These are phyloP conservation scores for Criorhina ranunculi DNA, from an alignment of 2,888 invertebrate genomes.

Conservation along the genomic window DNA sequence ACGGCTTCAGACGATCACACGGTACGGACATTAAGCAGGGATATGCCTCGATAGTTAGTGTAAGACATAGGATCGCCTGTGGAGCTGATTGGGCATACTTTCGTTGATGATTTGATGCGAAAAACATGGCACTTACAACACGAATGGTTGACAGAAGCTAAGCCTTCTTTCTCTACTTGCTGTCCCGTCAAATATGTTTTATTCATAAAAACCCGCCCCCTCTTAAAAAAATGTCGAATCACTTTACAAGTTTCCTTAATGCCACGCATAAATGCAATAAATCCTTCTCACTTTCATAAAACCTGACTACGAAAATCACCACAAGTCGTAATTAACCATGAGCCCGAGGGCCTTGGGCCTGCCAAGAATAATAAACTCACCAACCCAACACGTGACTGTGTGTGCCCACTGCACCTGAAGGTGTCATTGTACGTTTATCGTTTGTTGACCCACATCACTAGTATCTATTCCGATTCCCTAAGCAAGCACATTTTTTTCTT, in stretches of 20 bases:
- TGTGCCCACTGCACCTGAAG: slow-evolving; percentile 31
- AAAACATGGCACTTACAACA: too few relatives aligned
- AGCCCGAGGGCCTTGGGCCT: slow-evolving; percentile 51
- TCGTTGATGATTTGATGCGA: too few relatives aligned
- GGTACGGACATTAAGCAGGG: too few relatives aligned
- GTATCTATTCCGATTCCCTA: background rate
- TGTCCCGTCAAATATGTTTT: too few relatives aligned
- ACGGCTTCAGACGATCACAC: too few relatives aligned
- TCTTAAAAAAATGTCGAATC: background rate
- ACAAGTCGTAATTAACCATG: slow-evolving; percentile 65
- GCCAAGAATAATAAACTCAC: slow-evolving; percentile 59
- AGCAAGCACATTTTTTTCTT: slow-evolving; percentile 67
- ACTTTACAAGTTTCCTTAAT: slow-evolving; percentile 44
- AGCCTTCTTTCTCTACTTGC: too few relatives aligned
- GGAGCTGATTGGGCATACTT: too few relatives aligned
- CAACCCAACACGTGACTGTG: background rate
- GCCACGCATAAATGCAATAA: slow-evolving; percentile 61
- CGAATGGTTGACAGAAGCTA: too few relatives aligned
- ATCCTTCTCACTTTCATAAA: slow-evolving; percentile 34
- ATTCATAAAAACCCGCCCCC: background rate
- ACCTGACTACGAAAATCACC: slow-evolving; percentile 20
- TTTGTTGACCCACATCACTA: slow-evolving; percentile 66
- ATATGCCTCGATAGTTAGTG: too few relatives aligned
- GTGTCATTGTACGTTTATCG: slow-evolving; percentile 66
- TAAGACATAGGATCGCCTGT: too few relatives aligned